A percentile compares a stretch with the other conserved stretches of the same genome.
Conservation (phyloP, 2,113 vertebrate genomes). For the Oreochromis aureus region DNA sequence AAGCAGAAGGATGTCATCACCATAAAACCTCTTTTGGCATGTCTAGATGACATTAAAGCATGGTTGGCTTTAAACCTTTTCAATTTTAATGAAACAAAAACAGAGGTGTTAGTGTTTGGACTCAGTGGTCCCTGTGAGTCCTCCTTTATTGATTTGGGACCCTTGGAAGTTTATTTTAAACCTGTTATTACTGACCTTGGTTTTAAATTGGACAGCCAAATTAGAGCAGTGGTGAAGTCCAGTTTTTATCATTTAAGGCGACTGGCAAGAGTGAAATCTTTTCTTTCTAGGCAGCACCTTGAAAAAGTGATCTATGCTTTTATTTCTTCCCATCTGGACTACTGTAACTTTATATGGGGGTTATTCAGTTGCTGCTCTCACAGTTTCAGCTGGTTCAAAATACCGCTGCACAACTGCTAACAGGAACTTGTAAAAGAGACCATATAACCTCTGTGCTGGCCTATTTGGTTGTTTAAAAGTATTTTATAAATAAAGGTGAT, state of each 20-base stretch:
- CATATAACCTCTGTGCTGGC: not conserved
- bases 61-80: not conserved
- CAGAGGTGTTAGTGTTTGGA: not conserved
- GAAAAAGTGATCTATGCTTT: not conserved
- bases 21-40: not conserved
- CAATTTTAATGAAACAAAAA: fast-evolving
- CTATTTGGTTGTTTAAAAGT: not conserved
- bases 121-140: not conserved
- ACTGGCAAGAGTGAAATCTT: not conserved
- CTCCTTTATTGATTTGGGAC: not conserved
- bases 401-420: not conserved
- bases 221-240: not conserved
- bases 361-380: not conserved
- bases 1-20: not conserved
- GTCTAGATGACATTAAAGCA: not conserved
- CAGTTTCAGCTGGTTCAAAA: too few relatives aligned
- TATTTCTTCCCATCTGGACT: not conserved
- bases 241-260: not conserved
- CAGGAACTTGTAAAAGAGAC: not conserved
- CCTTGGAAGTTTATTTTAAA: not conserved
- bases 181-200: not conserved
- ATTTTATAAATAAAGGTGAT: not conserved
- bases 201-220: not conserved
- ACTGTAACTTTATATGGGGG: not conserved
- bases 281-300: not conserved